Conservation (phyloP, 2,797 vertebrate species). For the Sparus aurata region DNA sequence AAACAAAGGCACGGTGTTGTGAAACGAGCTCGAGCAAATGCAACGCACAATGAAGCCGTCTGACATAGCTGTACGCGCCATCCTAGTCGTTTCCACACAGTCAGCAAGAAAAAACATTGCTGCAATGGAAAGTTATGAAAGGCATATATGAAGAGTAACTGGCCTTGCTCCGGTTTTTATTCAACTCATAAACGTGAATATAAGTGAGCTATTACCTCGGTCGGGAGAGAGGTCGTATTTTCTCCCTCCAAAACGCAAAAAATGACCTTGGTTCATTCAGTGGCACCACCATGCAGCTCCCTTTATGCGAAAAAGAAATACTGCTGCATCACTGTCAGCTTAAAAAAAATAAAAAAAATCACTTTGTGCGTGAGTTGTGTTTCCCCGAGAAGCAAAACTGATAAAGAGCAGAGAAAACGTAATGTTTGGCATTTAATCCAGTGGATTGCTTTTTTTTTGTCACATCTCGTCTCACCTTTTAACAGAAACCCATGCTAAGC, state of each 20-base stretch:
- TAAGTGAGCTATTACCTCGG: conserved; percentile 13
- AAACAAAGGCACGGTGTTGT: background rate
- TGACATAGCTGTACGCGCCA: background rate
- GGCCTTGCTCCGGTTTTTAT: conserved; percentile 40
- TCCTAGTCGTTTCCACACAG: conserved; percentile 1
- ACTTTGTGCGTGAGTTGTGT: background rate
- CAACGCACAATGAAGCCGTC: background rate
- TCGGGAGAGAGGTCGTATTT: conserved; percentile 17
- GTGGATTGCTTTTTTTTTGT: background rate
- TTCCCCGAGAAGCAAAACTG: background rate
- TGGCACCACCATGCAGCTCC: background rate
- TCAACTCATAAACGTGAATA: conserved; percentile 23
- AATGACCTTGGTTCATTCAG: background rate
- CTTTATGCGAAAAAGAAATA: background rate
- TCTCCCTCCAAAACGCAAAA: background rate
- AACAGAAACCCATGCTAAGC: too few relatives aligned
- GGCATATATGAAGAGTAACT: conserved; percentile 26
- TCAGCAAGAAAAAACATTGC: conserved; percentile 21
- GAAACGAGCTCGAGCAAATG: background rate
- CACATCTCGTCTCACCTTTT: background rate
- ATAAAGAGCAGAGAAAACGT: background rate
- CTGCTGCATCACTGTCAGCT: background rate
- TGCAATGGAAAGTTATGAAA: conserved; percentile 10
- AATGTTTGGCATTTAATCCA: background rate
- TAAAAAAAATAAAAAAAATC: background rate